A percentile compares a stretch with the other conserved stretches of the same genome.
Conservation (phyloP, 2,888 invertebrate genomes). For the Trichopoda pennipes region DNA sequence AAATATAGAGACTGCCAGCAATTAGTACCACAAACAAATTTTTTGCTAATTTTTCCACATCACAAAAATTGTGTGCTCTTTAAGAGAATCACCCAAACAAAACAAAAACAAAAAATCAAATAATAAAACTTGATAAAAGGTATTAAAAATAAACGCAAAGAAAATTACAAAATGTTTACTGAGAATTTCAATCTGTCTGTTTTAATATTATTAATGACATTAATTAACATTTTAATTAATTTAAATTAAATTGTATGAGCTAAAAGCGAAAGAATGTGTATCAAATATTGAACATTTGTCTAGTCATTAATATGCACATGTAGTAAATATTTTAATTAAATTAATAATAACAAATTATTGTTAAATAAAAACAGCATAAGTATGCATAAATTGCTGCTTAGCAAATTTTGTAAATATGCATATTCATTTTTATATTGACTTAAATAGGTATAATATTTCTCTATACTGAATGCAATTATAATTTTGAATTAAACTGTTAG, state of each 20-base stretch:
- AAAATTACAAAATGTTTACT: background rate
- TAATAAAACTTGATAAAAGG: background rate
- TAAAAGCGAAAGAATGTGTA: background rate
- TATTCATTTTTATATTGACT: too few species aligned
- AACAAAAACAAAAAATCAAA: background rate
- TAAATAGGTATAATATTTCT: too few species aligned
- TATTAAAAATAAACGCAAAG: background rate
- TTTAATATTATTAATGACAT: background rate
- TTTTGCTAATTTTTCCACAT: slow-evolving; percentile 42
- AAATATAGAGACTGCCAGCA: slow-evolving; percentile 59
- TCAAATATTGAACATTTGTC: background rate
- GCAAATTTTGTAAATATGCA: too few species aligned
- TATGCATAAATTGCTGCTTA: slow-evolving; percentile 4
- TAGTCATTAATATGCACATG: slow-evolving; percentile 37
- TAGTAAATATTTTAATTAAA: slow-evolving; percentile 55
- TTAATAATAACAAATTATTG: slow-evolving; percentile 58
- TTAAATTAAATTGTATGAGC: background rate
- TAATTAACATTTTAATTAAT: slow-evolving; percentile 42
- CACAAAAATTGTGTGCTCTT: background rate
- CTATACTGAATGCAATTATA: too few species aligned
- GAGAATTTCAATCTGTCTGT: background rate
- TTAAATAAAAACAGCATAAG: slow-evolving; percentile 24
- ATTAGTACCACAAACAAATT: slow-evolving; percentile 66
- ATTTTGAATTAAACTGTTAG: too few species aligned
- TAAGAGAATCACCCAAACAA: too few species aligned